Conservation (phyloP, 2,888 invertebrate genomes). For the Calameuta idolon region DNA sequence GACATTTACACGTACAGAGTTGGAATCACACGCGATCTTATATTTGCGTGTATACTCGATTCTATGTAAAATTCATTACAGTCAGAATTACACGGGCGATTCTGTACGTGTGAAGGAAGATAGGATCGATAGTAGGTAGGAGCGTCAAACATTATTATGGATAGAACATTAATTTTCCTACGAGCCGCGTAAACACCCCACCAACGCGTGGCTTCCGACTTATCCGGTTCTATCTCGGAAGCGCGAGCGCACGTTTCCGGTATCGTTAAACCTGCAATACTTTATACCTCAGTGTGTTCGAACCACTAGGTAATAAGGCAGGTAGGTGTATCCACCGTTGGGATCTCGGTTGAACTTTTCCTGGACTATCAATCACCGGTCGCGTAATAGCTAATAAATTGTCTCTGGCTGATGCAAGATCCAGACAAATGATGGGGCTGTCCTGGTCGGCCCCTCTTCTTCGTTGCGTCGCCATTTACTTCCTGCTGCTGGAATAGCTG, state of each 20-base stretch:
- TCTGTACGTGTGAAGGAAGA: background rate
- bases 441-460: background rate
- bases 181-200: background rate
- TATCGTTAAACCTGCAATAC: background rate
- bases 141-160: background rate
- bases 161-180: background rate
- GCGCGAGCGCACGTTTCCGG: conserved; percentile 15
- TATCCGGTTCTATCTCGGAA: conserved; percentile 21
- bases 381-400: conserved; percentile 54
- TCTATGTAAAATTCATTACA: background rate
- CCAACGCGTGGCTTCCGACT: conserved; percentile 15
- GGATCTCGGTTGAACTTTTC: background rate
- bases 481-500: background rate
- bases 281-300: background rate
- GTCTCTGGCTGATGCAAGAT: conserved; percentile 35
- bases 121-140: background rate
- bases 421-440: conserved; percentile 42
- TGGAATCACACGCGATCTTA: too few species aligned
- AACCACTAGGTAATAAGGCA: background rate
- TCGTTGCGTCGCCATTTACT: background rate
- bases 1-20: background rate
- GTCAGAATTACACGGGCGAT: background rate
- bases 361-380: conserved; percentile 16
- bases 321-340: background rate
- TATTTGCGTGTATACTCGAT: too few species aligned